Base-by-base conservation (phyloP, 2,113 vertebrate genomes). In the Corythaixoides concolor region DNA sequence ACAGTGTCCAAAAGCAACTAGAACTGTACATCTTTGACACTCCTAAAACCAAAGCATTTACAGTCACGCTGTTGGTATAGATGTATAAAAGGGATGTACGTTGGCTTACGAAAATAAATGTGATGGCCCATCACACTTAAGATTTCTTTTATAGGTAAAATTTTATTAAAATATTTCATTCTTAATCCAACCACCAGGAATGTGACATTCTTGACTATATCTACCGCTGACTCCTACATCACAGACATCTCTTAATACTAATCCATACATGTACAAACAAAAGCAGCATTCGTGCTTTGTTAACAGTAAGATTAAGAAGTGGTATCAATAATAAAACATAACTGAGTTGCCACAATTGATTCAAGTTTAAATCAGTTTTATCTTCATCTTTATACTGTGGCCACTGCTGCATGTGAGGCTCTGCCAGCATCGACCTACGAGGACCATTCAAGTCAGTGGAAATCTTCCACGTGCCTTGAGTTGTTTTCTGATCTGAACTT, bases 391-490 rank as follows among this genome's bases (percentile, higher is more conserved):
- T 47, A n/a, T 19, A 27, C 53, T 56, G 33, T 41, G 50, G 33
- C 35, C 37, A 53, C 7, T 60, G 43, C 20, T 45, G 14, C 35
- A 47, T 3, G 26, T 32, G n/a, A 69, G 23, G 22, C 43, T 52
- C 50, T 35, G 50, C n/a, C 56, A 58, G 17, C 14, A 17, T 1
- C 10, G 15, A 62, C 0, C 0, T 32, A 53, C 10, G 73, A 50
- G 15, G 22, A 76, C 49, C 18, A 55, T 45, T 70, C n/a, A 63
- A 68, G 49, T 64, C 32, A 68, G 8, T 24, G 32, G n/a, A 82
- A 93, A 72, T 82, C 30, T 39, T 75, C 70, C 58, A 72, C 11
- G 4, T 27, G 43, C 49, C 26, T 77, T 30, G 7, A 76, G 60
- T 41, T 60, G 30, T 52, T 41, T 91, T 89, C 88, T 75, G 66